Base-by-base conservation (phyloP, 2,888 invertebrate species). In the Sipunculus nudus region DNA sequence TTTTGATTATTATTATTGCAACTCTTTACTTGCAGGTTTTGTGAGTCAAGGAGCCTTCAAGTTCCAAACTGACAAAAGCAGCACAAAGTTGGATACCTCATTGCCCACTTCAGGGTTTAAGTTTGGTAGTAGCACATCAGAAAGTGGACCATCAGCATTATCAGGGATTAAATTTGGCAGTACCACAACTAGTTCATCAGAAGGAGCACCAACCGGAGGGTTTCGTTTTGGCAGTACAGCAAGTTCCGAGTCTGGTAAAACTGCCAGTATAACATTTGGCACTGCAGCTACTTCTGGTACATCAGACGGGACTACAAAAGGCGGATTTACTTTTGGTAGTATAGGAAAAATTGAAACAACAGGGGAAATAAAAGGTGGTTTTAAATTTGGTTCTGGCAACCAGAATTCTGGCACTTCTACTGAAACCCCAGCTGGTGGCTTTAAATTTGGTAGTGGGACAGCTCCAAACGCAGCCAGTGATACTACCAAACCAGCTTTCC, bases 291-390 rank as follows among this genome's bases (percentile, higher is more conserved):
- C 41, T 8, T 4, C 5, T 4, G 23, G 6, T 5, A 41, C 5
- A 41, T 6, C 41, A 8, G 41, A 16, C 4, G 19, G 6, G 6
- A 19, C 45, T 3, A 16, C 45, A 5, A 29, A 16, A 19, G 45
- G 29, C 21, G 53, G 53, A n/a, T 41, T 53, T 32, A 41, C 16
- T 4, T 53, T 53, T 29, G 53, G 53, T 19, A 21, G 29, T 31
- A 28, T 13, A 8, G 16, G 21, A 35, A 41, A 31, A 41, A 26
- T 29, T 43, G 31, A 41, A 35, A 41, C 4, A 43, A 41, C 32
- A 41, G 31, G 19, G 53, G 23, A 21, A 50, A 39, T 50, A 38
- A 4, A 13, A 6, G 47, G 47, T 28, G 47, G 47, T 13, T 47
- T 47, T 29, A 47, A 28, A 25, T 47, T 47, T 6, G 47, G 47